These are phyloP conservation scores for Temnothorax ravouxi DNA, from an alignment of 2,888 invertebrate species.

Conservation along the genomic window DNA sequence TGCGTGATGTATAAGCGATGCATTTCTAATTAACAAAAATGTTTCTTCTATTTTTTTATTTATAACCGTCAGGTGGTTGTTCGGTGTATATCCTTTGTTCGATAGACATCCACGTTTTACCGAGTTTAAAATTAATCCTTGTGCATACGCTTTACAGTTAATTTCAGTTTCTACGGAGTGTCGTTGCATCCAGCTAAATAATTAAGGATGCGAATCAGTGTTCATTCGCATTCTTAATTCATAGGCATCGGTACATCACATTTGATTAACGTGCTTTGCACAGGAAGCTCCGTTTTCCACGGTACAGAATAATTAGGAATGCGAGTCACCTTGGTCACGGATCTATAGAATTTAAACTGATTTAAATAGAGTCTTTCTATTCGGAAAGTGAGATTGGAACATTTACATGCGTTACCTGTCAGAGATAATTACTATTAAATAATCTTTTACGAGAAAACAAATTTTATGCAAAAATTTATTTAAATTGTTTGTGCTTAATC, in stretches of 20 bases:
- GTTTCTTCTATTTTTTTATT: background rate
- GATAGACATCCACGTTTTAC: background rate
- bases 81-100: background rate
- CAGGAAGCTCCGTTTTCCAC: slow-evolving; percentile 15
- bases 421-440: slow-evolving; percentile 17
- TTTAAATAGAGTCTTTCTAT: slow-evolving; percentile 25
- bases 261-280: slow-evolving; percentile 38
- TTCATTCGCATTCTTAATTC: slow-evolving; percentile 30
- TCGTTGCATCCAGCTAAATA: background rate
- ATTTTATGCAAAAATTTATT: background rate
- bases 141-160: slow-evolving; percentile 8
- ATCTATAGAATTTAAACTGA: slow-evolving; percentile 51
- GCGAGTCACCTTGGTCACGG: slow-evolving; percentile 41
- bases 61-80: background rate
- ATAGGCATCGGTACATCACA: slow-evolving; percentile 25
- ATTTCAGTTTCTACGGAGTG: background rate
- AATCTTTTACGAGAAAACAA: too few species aligned
- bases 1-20: background rate
- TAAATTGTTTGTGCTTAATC: background rate
- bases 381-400: slow-evolving; percentile 35
- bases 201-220: slow-evolving; percentile 43
- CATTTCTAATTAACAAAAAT: background rate
- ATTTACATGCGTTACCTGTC: slow-evolving; percentile 5
- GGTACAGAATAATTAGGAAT: slow-evolving; percentile 46
- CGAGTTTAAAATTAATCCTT: background rate